Base-by-base conservation (phyloP, 2,113 vertebrate genomes). In the Uria lomvia region DNA sequence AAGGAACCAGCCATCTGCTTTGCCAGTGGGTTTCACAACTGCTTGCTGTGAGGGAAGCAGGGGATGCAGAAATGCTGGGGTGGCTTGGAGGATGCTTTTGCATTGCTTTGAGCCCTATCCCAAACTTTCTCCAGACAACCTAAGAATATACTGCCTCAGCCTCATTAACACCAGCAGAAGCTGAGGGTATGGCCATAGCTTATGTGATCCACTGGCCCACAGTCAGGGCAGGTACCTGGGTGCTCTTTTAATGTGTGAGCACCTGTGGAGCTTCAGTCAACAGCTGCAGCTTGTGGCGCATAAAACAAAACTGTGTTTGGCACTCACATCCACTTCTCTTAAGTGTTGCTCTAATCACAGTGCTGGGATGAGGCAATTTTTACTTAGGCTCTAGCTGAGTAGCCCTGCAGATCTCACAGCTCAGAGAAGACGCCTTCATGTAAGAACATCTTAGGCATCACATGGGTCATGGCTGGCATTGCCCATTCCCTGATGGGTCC, bases 381-480 rank as follows among this genome's bases (percentile, higher is more conserved):
- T 77, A 53, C 20, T 36, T 47, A 16, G 60, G 30, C 17, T 65
- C 34, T 72, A 34, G 26, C 22, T 29, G 62, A 70, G 26, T 20
- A 86, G 29, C 62, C 13, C 60, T 81, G 53, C 19, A 76, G 40
- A 40, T 47, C 30, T 66, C 18, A 4, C 2, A 12, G 49, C 49
- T 67, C 50, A 72, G 45, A 73, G 73, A 78, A 66, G 53, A 55
- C 21, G 32, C 0, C 0, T 66, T 67, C 55, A 73, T 15, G 29
- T 27, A 21, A 50, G 52, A 77, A 55, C 7, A 24, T 8, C 38
- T 77, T 60, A 24, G 47, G 30, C 19, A n/a, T 36, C 32, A 15
- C 0, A 0, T 14, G 17, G 30, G 27, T 45, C 32, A 21, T 27
- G 22, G 8, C 2, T 75, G 23, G 13, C 42, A 75, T 29, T 70